phyloP scores from a whole-genome alignment of 2,888 invertebrate species.

The Cheilosia grossa region DNA sequence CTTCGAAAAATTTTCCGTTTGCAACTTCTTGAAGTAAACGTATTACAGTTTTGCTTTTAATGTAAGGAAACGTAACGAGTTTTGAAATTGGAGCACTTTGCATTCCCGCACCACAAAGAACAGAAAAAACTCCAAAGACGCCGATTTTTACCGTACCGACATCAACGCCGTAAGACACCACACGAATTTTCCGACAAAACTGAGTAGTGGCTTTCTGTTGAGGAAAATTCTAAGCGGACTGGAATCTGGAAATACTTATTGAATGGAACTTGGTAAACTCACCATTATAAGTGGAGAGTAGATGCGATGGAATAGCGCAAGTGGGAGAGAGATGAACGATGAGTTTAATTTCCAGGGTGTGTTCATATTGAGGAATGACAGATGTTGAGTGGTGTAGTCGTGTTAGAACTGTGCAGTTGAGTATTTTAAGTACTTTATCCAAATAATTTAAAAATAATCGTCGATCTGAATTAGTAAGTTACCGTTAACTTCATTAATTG shows the following conservation, averaged over 20 bases:
- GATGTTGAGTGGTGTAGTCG: conserved; percentile 22
- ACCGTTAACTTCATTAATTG: too few species aligned
- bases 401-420: not conserved
- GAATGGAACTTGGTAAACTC: conserved; percentile 21
- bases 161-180: conserved; percentile 33
- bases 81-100: conserved; percentile 16
- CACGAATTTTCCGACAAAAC: conserved; percentile 61
- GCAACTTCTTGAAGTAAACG: not conserved
- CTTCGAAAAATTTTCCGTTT: not conserved
- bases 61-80: not conserved
- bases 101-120: conserved; percentile 12
- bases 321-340: conserved; percentile 9
- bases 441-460: too few species aligned
- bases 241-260: conserved; percentile 18
- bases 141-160: conserved; percentile 48
- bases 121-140: conserved; percentile 37
- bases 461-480: too few species aligned
- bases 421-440: too few species aligned
- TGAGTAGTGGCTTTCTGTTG: conserved; percentile 30
- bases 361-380: conserved; percentile 21
- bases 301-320: not conserved
- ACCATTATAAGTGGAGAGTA: conserved; percentile 20
- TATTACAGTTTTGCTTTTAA: conserved; percentile 16
- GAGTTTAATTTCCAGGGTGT: conserved; percentile 52
- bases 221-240: conserved; percentile 21